Evolutionary conservation across 1,140 invertebrate genomes (phyloP).

Genomic region (Drosophila pseudoobscura): DNA sequence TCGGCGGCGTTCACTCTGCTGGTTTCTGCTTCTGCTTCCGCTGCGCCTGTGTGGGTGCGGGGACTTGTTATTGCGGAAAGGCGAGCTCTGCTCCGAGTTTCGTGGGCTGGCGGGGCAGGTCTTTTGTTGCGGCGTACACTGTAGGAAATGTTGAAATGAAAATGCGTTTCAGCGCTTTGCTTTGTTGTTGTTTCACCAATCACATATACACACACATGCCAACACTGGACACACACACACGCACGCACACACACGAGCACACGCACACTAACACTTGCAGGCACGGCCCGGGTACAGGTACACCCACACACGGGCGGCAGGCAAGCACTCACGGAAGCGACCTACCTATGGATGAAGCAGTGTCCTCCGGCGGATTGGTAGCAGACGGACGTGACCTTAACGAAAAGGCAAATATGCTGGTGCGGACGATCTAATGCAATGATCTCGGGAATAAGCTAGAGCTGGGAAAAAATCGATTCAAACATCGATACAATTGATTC

Average conservation of each 20-base stretch:
- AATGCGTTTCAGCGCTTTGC: constrained; percentile 50
- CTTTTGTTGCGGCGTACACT: neutral
- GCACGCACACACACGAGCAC: constrained; percentile 27
- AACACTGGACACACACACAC: constrained; percentile 31
- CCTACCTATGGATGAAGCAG: too few species aligned
- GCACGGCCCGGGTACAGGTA: too few species aligned
- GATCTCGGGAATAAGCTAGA: too few species aligned
- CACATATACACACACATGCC: constrained; percentile 19
- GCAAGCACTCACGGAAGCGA: too few species aligned
- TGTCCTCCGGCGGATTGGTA: too few species aligned
- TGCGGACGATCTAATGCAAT: too few species aligned
- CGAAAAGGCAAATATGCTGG: too few species aligned
- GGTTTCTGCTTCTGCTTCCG: neutral
- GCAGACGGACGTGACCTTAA: too few species aligned
- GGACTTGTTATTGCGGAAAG: constrained; percentile 2
- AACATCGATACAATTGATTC: too few species aligned
- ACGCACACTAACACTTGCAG: constrained; percentile 3
- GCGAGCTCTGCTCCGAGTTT: neutral
- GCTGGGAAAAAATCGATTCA: too few species aligned
- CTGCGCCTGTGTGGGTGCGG: constrained; percentile 6
- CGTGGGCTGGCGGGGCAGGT: neutral
- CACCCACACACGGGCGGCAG: too few species aligned
- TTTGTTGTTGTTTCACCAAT: constrained; percentile 49
- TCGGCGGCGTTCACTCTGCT: constrained; percentile 12
- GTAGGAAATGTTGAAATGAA: constrained; percentile 41